Conservation (phyloP, 1,140 invertebrate genomes). For the Meloidogyne floridensis region DNA sequence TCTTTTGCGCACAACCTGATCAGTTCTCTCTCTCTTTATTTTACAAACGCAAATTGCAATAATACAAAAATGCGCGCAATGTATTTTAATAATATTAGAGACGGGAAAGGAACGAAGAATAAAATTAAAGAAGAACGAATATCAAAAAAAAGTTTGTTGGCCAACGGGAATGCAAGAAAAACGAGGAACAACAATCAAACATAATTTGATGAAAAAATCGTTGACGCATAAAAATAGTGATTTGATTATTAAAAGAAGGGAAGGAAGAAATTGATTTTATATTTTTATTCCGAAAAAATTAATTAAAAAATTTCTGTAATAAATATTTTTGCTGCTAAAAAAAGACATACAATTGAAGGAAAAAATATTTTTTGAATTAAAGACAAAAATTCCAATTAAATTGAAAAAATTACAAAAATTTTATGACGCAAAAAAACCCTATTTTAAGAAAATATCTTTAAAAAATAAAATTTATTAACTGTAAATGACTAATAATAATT, state of each 20-base stretch:
- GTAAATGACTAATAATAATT: background rate
- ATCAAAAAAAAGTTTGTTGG: background rate
- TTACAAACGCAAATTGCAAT: background rate
- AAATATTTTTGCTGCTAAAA: background rate
- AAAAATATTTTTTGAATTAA: background rate
- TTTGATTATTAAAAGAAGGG: background rate
- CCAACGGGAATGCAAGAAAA: conserved; percentile 3
- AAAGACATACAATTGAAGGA: no score
- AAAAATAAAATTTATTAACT: no score
- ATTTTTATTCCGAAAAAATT: background rate
- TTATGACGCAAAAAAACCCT: background rate
- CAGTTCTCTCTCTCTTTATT: no score
- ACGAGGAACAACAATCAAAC: background rate
- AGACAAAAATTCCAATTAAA: background rate
- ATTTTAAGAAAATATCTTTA: no score
- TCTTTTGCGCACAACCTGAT: background rate
- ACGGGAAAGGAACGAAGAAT: background rate
- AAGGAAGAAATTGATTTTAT: background rate
- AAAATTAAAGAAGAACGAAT: background rate
- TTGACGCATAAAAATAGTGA: background rate
- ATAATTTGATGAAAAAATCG: background rate
- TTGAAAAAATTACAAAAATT: background rate
- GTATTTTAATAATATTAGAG: conserved; percentile 9
- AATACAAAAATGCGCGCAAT: background rate
- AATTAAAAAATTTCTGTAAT: background rate